Conservation (phyloP, 2,888 invertebrate species). For the Ochropleura leucogaster region DNA sequence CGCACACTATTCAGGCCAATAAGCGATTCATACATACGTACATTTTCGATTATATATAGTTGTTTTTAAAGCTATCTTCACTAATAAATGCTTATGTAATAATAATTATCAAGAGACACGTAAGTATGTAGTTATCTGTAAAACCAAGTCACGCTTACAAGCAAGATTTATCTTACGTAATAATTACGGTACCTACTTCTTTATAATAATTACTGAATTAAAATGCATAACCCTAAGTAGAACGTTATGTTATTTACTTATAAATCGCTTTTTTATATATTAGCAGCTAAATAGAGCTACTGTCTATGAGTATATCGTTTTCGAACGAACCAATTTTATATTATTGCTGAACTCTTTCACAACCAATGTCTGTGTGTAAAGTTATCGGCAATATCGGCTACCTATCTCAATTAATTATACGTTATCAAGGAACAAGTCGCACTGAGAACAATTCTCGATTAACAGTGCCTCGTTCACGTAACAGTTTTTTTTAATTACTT, state of each 20-base stretch:
- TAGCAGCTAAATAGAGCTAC: slow-evolving; percentile 32
- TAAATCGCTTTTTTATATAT: slow-evolving; percentile 2
- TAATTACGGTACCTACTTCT: neutral
- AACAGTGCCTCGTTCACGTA: slow-evolving; percentile 12
- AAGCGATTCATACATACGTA: slow-evolving; percentile 32
- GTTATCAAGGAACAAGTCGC: slow-evolving; percentile 32
- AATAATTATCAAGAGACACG: slow-evolving; percentile 41
- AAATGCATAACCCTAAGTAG: slow-evolving; percentile 1
- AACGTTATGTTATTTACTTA: slow-evolving; percentile 26
- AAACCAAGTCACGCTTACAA: slow-evolving; percentile 24
- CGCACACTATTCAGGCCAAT: slow-evolving; percentile 37
- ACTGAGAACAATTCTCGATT: slow-evolving; percentile 24
- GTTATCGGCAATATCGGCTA: slow-evolving; percentile 34
- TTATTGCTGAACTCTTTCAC: slow-evolving; percentile 63
- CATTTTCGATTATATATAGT: slow-evolving; percentile 14
- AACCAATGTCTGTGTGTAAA: slow-evolving; percentile 55
- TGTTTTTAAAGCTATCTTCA: slow-evolving; percentile 41
- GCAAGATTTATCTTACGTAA: slow-evolving; percentile 26
- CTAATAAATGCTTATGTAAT: slow-evolving; percentile 33
- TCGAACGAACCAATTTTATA: slow-evolving; percentile 29
- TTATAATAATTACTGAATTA: slow-evolving; percentile 11
- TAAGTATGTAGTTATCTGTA: slow-evolving; percentile 14
- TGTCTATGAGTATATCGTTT: slow-evolving; percentile 6
- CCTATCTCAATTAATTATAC: slow-evolving; percentile 32
- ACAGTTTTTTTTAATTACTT: slow-evolving; percentile 8